These are phyloP conservation scores for Australoheros facetus DNA, from an alignment of 2,797 vertebrate genomes.

Conservation along the genomic window DNA sequence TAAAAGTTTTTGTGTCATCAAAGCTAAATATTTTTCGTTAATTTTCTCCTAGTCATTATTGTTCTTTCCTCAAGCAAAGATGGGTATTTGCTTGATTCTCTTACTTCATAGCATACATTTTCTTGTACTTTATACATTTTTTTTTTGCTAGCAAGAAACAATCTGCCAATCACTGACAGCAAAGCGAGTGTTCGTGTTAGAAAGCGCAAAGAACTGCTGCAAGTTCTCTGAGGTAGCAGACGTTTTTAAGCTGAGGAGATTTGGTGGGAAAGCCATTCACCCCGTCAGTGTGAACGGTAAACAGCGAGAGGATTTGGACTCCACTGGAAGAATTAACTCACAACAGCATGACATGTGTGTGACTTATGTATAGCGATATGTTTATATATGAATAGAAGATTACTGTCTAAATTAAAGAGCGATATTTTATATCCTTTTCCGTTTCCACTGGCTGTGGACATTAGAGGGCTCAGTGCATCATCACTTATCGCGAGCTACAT, in stretches of 20 bases:
- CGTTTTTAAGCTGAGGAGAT: conserved; percentile 49
- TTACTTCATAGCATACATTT: neutral
- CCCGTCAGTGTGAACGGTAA: conserved; percentile 22
- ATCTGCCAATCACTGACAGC: conserved; percentile 20
- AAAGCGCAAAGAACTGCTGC: conserved; percentile 32
- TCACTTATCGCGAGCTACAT: conserved; percentile 31
- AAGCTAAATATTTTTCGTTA: neutral
- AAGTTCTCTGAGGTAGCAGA: conserved; percentile 74
- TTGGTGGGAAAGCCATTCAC: conserved; percentile 26
- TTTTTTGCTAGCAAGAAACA: conserved; percentile 5
- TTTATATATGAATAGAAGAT: conserved; percentile 6
- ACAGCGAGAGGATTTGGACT: conserved; percentile 16
- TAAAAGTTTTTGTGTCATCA: neutral
- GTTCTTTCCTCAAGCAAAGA: neutral
- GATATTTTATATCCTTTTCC: conserved; percentile 9
- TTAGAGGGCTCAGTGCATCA: conserved; percentile 11
- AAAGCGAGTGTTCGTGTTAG: conserved; percentile 27
- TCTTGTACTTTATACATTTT: neutral
- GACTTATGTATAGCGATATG: neutral
- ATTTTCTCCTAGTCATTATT: neutral
- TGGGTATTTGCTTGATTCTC: neutral
- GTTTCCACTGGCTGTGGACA: neutral
- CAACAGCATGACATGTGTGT: neutral
- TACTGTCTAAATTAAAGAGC: neutral
- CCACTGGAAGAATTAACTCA: conserved; percentile 17